Conservation (phyloP, 2,113 vertebrate genomes). For the Plotosus lineatus region DNA sequence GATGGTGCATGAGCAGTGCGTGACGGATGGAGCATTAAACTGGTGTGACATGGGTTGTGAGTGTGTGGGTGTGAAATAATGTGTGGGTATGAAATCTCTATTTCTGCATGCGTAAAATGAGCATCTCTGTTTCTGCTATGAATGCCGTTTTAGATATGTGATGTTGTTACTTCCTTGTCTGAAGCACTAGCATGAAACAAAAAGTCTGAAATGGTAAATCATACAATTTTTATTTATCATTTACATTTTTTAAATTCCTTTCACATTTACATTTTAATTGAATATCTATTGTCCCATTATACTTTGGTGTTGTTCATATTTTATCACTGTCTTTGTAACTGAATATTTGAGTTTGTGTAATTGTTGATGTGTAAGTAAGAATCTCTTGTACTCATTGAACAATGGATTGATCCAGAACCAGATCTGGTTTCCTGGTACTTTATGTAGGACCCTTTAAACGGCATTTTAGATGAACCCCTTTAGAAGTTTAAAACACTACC, state of each 20-base stretch:
- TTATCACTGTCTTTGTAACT: slow-evolving; percentile 6
- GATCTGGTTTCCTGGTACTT: background rate
- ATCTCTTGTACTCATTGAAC: background rate
- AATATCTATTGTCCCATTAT: slow-evolving; percentile 14
- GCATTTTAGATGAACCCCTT: background rate
- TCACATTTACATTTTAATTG: slow-evolving; percentile 37
- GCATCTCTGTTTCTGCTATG: background rate
- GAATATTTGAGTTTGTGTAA: slow-evolving; percentile 30
- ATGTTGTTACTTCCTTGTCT: slow-evolving; percentile 8
- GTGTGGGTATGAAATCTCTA: slow-evolving; percentile 28
- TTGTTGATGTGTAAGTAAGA: background rate
- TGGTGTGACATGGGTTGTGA: slow-evolving; percentile 41
- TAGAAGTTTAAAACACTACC: background rate
- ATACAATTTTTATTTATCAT: slow-evolving; percentile 20
- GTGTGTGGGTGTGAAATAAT: slow-evolving; percentile 40
- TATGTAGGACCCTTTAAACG: background rate
- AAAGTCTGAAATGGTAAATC: slow-evolving; percentile 24
- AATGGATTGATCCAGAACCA: background rate
- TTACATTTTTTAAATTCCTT: background rate
- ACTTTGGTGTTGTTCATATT: slow-evolving; percentile 1
- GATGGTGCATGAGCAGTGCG: slow-evolving; percentile 54
- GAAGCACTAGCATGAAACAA: slow-evolving; percentile 30
- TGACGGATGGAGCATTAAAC: slow-evolving; percentile 46
- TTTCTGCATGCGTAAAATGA: slow-evolving; percentile 29
- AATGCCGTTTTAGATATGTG: background rate